Base-by-base conservation (phyloP, 2,797 vertebrate species). In the Meda fulgida region DNA sequence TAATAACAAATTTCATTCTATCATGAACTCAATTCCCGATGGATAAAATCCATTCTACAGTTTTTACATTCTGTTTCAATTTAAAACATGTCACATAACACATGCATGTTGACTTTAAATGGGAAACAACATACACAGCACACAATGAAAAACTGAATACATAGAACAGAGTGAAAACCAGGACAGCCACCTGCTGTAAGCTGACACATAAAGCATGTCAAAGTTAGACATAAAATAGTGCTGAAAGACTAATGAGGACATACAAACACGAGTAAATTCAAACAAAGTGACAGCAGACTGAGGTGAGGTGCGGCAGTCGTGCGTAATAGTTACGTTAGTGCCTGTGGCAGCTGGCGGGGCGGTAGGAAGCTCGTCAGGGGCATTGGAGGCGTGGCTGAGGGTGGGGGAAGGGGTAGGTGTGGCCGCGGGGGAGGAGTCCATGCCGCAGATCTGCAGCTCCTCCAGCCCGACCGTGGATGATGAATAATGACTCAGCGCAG, bases 401-500 rank as follows among this genome's bases (percentile, higher is more conserved):
- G 96, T 95, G 90, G 97, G 97, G 93, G 96, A 97, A 65, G 96
- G 97, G 70, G 96, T 97, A 92, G 96, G 95, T 84, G 96, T 96
- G 92, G 89, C 83, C 85, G 86, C 80, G 78, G 96, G 96, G 85
- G 96, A 95, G 85, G 95, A 95, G 92, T 97, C 96, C 93, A 94
- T 93, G 92, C 94, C 90, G 89, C 94, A 96, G 89, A 94, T 95
- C 92, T 97, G 96, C 91, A 97, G 95, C 92, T 97, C 96, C 87
- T 96, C 96, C 92, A 97, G 93, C 90, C 95, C 96, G 87, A 93
- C 93, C 18, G 95, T 96, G 90, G 97, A 97, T 51, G 96, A 96
- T 26, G 96, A 97, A 94, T 94, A 96, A 92, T 96, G 95, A 84
- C 97, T 97, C 92, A 95, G 93, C 87, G 95, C 95, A 13, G 95